phyloP scores from a whole-genome alignment of 2,888 invertebrate species.

The Noctuana brunneofusca region DNA sequence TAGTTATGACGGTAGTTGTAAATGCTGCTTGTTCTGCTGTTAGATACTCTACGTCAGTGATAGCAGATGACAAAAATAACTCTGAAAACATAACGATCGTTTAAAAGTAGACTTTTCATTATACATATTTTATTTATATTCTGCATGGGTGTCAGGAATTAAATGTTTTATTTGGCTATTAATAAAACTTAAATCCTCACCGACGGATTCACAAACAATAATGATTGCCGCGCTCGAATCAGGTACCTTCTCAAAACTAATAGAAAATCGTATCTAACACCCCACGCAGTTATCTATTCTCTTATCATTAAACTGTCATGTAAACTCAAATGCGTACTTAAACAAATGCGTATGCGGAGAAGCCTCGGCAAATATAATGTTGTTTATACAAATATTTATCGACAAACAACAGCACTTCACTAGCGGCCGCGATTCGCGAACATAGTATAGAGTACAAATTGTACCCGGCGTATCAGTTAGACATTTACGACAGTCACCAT shows the following conservation, averaged over 20 bases:
- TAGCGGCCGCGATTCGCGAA: conserved; percentile 26
- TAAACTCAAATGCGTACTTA: background rate
- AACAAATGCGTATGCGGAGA: background rate
- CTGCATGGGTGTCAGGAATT: too few relatives aligned
- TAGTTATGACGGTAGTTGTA: background rate
- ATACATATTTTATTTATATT: background rate
- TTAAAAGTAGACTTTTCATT: background rate
- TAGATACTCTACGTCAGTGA: background rate
- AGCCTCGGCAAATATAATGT: background rate
- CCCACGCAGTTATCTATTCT: background rate
- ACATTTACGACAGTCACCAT: conserved; percentile 26
- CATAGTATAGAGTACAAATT: conserved; percentile 30
- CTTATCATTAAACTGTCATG: background rate
- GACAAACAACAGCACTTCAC: conserved; percentile 34
- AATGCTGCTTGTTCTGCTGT: background rate
- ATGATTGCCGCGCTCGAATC: background rate
- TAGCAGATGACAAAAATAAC: background rate
- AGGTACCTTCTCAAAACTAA: conserved; percentile 1
- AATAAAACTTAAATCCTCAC: too few relatives aligned
- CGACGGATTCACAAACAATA: too few relatives aligned
- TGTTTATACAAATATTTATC: conserved; percentile 24
- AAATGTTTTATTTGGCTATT: too few relatives aligned
- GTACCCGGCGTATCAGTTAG: conserved; percentile 35
- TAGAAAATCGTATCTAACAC: background rate
- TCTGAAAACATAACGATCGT: background rate